Evolutionary conservation across 2,113 vertebrate genomes (phyloP).

Genomic region (Notothenia rossii): DNA sequence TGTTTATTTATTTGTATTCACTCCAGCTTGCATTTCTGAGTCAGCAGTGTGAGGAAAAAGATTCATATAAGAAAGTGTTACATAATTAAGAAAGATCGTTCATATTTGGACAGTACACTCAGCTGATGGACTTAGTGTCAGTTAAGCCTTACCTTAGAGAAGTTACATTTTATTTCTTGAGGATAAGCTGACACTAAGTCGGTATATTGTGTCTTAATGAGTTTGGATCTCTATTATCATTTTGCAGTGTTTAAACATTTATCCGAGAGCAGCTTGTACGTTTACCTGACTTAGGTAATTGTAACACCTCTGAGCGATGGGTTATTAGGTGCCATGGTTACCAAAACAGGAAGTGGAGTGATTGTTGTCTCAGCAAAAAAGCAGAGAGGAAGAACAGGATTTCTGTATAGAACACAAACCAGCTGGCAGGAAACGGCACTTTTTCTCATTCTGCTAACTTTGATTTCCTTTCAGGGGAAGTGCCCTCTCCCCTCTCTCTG

Average conservation of each 20-base stretch:
- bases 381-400: constrained; percentile 83
- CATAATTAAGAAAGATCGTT: constrained; percentile 9
- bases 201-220: neutral
- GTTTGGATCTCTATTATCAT: neutral
- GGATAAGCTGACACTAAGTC: constrained; percentile 6
- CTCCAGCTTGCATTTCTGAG: constrained; percentile 42
- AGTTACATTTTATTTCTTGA: neutral
- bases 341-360: constrained; percentile 80
- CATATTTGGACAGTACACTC: constrained; percentile 7
- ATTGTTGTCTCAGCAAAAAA: constrained; percentile 86
- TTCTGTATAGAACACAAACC: constrained; percentile 82
- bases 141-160: neutral
- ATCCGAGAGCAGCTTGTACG: constrained; percentile 6
- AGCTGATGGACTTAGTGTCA: neutral
- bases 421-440: constrained; percentile 88
- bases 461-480: constrained; percentile 83
- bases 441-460: constrained; percentile 81
- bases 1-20: constrained; percentile 64
- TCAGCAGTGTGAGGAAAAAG: constrained; percentile 24
- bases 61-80: constrained; percentile 15
- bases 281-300: constrained; percentile 31
- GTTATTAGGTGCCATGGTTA: constrained; percentile 69
- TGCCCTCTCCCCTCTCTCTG: constrained; percentile 66
- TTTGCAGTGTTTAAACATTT: constrained; percentile 7
- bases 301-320: constrained; percentile 48